Percentiles rank a stretch among this genome's conserved stretches.
phyloP scores from a whole-genome alignment of 2,797 vertebrate species.

The Enteromius viviparus region DNA sequence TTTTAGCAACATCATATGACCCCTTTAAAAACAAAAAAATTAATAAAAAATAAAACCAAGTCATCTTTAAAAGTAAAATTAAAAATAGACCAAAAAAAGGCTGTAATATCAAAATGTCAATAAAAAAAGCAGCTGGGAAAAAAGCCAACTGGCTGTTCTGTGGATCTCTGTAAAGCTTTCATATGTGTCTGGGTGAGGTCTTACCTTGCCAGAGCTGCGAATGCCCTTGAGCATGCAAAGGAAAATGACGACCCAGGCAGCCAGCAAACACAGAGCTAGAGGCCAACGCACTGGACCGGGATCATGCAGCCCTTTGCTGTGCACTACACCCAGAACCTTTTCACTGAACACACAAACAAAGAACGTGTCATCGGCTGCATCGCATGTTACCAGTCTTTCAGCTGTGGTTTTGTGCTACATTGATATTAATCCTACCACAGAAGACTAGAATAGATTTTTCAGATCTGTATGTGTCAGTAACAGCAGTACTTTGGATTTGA shows the following conservation, averaged over 20 bases:
- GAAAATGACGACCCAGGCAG: constrained; percentile 84
- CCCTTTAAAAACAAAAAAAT: neutral
- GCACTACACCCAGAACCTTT: constrained; percentile 77
- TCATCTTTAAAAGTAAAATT: neutral
- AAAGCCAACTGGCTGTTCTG: neutral
- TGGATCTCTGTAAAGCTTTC: neutral
- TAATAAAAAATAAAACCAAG: neutral
- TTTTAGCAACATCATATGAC: too few species aligned
- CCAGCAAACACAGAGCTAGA: constrained; percentile 82
- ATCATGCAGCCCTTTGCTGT: constrained; percentile 80
- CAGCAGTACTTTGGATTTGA: neutral
- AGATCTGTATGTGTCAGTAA: neutral
- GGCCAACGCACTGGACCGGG: constrained; percentile 82
- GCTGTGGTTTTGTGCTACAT: neutral
- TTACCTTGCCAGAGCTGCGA: constrained; percentile 86
- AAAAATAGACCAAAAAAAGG: neutral
- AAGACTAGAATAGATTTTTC: neutral
- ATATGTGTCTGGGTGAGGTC: constrained; percentile 14
- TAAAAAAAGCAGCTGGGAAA: neutral
- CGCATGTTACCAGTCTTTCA: neutral
- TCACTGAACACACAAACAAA: constrained; percentile 65
- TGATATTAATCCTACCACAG: neutral
- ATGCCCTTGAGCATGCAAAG: constrained; percentile 85
- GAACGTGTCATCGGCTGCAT: neutral
- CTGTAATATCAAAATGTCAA: too few species aligned